phyloP scores from a whole-genome alignment of 1,140 invertebrate species.

The Nasonia giraulti region DNA sequence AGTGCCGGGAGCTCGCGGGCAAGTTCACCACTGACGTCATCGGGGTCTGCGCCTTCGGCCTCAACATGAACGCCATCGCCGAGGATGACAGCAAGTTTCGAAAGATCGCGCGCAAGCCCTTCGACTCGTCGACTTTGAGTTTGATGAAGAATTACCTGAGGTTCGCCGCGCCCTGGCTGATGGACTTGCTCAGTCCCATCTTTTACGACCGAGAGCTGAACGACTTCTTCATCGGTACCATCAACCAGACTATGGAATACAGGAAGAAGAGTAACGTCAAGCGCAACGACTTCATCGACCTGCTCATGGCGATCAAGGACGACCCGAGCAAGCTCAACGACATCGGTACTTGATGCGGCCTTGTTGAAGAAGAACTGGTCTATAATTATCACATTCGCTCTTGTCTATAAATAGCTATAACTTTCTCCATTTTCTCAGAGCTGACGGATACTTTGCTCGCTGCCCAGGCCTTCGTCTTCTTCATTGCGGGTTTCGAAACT shows the following conservation, averaged over 20 bases:
- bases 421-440: slow-evolving; percentile 53
- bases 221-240: slow-evolving; percentile 72
- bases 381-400: too few relatives aligned
- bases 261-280: slow-evolving; percentile 71
- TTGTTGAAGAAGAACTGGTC: too few relatives aligned
- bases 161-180: slow-evolving; percentile 57
- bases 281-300: slow-evolving; percentile 76
- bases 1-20: slow-evolving; percentile 71
- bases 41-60: slow-evolving; percentile 76
- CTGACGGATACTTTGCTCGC: slow-evolving; percentile 59
- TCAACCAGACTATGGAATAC: slow-evolving; percentile 71
- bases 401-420: too few relatives aligned
- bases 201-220: slow-evolving; percentile 63
- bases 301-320: slow-evolving; percentile 74
- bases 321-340: slow-evolving; percentile 58
- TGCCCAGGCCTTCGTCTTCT: slow-evolving; percentile 70
- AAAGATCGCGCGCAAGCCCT: slow-evolving; percentile 65
- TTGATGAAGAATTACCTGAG: slow-evolving; percentile 51
- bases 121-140: slow-evolving; percentile 49
- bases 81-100: slow-evolving; percentile 73
- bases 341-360: slow-evolving; percentile 50
- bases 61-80: slow-evolving; percentile 73
- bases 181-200: slow-evolving; percentile 41
- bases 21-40: slow-evolving; percentile 77
- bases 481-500: slow-evolving; percentile 77